Evolutionary conservation across 2,113 vertebrate genomes (phyloP), one percentile per base, ranked within the genome.

Genomic region (Galbula dea): DNA sequence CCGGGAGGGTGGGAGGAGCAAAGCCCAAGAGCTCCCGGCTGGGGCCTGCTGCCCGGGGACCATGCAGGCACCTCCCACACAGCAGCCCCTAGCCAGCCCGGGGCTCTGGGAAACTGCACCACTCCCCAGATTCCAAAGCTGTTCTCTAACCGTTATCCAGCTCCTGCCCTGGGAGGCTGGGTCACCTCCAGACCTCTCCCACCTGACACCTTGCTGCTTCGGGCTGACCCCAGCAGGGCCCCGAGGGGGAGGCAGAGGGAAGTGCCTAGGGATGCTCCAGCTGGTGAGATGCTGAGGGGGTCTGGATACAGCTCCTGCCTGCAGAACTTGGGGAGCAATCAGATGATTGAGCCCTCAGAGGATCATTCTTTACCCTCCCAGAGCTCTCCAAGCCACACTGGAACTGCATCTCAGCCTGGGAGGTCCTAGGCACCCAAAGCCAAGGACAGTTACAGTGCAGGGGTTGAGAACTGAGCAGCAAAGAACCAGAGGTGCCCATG

Each of bases 261-360:
- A 51, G 26, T 26, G n/a, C n/a, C n/a, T n/a, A n/a, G n/a, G n/a
- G n/a, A 54, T 2, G 15, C 11, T 41, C 37, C 37, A 20, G 61
- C 55, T 29, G 34, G 22, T 15, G 54, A 13, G n/a, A 6, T 43
- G 2, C 11, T 0, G n/a, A 41, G 18, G 0, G 2, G 43, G 1
- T 4, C 9, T 9, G 1, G 16, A 16, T 3, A 7, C 39, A 27
- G 37, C 59, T 24, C 22, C 2, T 9, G 8, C 3, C 19, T 6
- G 68, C 1, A 8, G 45, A 30, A 6, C 13, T 1, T 36, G 32
- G 71, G 1, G 0, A 43, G 2, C 32, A 7, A 1, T 5, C 34
- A 11, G 65, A 4, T 1, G 5, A 12, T 12, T 4, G 21, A 18
- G 7, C 39, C 71, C 46, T 3, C 1, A 1, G 19, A 29, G 78